These are phyloP conservation scores for Anableps anableps DNA, from an alignment of 2,797 vertebrate species.

Conservation along the genomic window DNA sequence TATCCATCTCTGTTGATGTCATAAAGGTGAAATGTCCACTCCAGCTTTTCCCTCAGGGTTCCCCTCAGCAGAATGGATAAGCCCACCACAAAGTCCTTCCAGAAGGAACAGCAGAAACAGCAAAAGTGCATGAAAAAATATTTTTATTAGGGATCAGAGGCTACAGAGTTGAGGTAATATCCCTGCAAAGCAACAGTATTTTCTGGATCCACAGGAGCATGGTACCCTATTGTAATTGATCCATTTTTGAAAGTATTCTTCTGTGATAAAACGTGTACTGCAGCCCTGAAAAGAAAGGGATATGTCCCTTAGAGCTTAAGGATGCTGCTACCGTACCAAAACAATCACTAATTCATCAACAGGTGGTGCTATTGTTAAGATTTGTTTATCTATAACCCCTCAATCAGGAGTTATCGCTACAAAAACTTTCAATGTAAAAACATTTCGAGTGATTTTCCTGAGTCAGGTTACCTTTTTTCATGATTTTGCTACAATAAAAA, in stretches of 20 bases:
- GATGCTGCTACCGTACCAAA: too few relatives aligned
- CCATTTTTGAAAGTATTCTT: not conserved
- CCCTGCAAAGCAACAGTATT: not conserved
- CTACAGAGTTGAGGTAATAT: not conserved
- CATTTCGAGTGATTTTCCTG: not conserved
- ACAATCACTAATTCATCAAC: not conserved
- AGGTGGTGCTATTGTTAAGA: not conserved
- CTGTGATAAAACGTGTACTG: not conserved
- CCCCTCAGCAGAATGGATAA: conserved; percentile 93
- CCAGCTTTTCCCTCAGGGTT: conserved; percentile 92
- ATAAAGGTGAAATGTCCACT: conserved; percentile 98
- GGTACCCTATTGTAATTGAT: not conserved
- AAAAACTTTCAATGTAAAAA: not conserved
- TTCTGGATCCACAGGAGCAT: not conserved
- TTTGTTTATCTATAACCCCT: not conserved
- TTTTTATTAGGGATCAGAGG: not conserved
- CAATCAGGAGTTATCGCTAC: not conserved
- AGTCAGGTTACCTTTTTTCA: not conserved
- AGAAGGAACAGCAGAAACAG: not conserved
- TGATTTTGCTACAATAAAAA: not conserved
- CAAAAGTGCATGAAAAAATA: not conserved
- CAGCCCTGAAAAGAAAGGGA: not conserved
- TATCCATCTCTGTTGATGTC: conserved; percentile 97
- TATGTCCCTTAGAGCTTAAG: not conserved
- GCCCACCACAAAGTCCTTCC: conserved; percentile 95